These are phyloP conservation scores for Lophius piscatorius DNA, from an alignment of 2,113 vertebrate genomes.

Conservation along the genomic window DNA sequence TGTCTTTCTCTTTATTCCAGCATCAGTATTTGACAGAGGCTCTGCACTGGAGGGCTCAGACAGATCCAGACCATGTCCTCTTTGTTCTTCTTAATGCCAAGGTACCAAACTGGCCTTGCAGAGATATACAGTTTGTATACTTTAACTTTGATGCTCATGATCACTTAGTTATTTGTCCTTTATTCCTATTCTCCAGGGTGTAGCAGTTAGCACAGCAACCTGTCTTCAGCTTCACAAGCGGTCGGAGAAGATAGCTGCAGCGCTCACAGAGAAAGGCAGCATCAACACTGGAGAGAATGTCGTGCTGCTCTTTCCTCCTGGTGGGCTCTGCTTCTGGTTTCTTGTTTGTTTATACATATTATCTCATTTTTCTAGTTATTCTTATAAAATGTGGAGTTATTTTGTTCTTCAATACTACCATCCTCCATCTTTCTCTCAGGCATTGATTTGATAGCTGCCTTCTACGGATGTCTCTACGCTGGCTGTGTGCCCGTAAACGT, in stretches of 20 bases:
- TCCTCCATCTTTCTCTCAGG: conserved; percentile 73
- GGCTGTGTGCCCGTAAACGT: conserved; percentile 96
- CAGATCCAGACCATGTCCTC: conserved; percentile 92
- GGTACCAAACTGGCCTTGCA: conserved; percentile 75
- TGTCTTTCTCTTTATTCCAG: conserved; percentile 66
- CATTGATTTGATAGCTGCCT: conserved; percentile 93
- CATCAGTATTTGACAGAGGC: conserved; percentile 95
- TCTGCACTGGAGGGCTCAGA: conserved; percentile 95
- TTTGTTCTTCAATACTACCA: neutral
- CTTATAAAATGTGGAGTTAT: neutral
- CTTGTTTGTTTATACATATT: neutral
- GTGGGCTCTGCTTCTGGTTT: conserved; percentile 68
- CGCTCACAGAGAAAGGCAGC: conserved; percentile 93
- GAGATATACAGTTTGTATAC: neutral
- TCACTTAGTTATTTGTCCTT: neutral
- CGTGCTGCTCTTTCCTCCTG: conserved; percentile 95
- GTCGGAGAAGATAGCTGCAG: conserved; percentile 92
- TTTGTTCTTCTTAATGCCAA: conserved; percentile 94
- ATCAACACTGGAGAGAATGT: conserved; percentile 98
- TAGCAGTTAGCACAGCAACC: conserved; percentile 90
- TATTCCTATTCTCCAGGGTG: conserved; percentile 79
- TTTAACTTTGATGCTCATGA: neutral
- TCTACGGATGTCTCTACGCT: conserved; percentile 95
- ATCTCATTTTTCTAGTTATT: no score
- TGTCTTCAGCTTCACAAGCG: conserved; percentile 96